A percentile compares a stretch with the other conserved stretches of the same genome.
Evolutionary conservation across 2,888 invertebrate species (phyloP).

Genomic region (Steinernema hermaphroditum): DNA sequence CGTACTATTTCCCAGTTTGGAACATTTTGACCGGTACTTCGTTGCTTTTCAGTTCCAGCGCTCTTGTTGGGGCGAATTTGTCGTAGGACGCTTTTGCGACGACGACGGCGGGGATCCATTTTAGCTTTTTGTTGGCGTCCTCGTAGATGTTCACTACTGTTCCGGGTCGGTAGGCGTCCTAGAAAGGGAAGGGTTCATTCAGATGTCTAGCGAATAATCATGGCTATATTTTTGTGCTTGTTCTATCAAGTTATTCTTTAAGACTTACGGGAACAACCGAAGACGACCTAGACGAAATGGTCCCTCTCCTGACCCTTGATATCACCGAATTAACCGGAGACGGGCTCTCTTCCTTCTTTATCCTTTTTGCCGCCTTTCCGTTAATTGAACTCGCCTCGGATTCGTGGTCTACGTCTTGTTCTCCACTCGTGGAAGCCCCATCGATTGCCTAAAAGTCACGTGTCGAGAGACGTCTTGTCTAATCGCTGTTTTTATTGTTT

Average conservation of each 20-base stretch:
- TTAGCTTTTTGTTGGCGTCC: background rate
- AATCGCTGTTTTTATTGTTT: too few relatives aligned
- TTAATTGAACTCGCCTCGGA: background rate
- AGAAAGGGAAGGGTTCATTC: too few relatives aligned
- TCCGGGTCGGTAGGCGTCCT: constrained; percentile 6
- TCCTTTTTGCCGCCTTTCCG: background rate
- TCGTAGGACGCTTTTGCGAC: background rate
- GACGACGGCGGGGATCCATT: constrained; percentile 21
- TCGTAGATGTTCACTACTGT: constrained; percentile 6
- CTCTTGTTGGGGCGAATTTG: background rate
- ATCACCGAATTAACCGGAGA: background rate
- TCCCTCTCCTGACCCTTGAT: background rate
- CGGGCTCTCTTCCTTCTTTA: background rate
- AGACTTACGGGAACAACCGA: background rate
- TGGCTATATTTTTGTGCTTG: too few relatives aligned
- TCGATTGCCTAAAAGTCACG: too few relatives aligned
- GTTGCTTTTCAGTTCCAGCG: background rate
- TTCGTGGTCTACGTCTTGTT: background rate
- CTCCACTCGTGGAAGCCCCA: background rate
- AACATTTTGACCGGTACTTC: constrained; percentile 29
- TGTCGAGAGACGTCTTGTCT: too few relatives aligned
- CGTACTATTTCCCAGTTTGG: constrained; percentile 48
- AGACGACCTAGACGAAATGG: background rate
- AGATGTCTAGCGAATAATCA: too few relatives aligned
- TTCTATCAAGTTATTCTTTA: too few relatives aligned